Evolutionary conservation across 2,113 vertebrate species (phyloP), one percentile per base, ranked within the genome.

Genomic region (Nicator chloris): DNA sequence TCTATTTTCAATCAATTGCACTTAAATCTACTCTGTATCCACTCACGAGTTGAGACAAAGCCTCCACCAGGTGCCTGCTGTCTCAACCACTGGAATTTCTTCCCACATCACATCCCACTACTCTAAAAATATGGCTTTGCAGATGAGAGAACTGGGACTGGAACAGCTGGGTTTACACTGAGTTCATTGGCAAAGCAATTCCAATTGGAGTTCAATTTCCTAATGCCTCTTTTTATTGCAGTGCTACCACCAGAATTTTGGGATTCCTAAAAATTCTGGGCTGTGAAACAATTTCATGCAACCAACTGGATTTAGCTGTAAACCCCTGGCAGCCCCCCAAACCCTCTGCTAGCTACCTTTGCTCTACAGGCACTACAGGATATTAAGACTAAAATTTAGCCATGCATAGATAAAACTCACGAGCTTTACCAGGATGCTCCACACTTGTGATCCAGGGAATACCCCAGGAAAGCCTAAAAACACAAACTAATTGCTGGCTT

Each of bases 1-100:
- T 44, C 97, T 97, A 97, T 94, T 83, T 87, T 95, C 95, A 59
- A 91, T 96, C 98, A 98, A 98, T 98, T 98, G 98, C 98, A 98
- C 98, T 99, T 98, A 76, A 95, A 97, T 39, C 97, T 98, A 97
- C 79, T 59, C 66, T 7, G 56, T 63, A 81, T 1, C 28, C 42
- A 95, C 57, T 77, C 54, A 21, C 13, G 37, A 69, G 95, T 24
- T 47, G 95, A 96, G 95, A 71, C 82, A n/a, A 61, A n/a, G 76
- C 64, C 37, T 24, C 31, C 2, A 17, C 1, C 6, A 31, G 3
- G 10, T 13, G 64, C 65, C 87, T 8, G 49, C 63, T 22, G 70
- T 37, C 93, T 76, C 93, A 59, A 11, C 78, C 88, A 3, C 75
- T 23, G 66, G 49, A 13, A 24, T 71, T 60, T 59, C 80, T 50